These are phyloP conservation scores for Cryptus armator DNA, from an alignment of 2,888 invertebrate species.

Conservation along the genomic window DNA sequence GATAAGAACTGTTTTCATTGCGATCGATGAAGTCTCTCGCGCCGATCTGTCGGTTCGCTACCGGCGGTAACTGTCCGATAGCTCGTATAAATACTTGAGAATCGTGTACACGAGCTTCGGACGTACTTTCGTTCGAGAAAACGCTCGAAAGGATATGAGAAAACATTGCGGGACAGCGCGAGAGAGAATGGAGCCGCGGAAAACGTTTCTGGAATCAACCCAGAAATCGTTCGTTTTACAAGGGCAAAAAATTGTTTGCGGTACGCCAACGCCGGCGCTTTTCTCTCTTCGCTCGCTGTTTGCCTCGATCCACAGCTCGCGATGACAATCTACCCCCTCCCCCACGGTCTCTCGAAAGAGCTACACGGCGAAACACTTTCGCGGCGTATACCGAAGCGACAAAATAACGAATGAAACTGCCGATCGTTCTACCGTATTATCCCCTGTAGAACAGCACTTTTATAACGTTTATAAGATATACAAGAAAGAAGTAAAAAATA, in stretches of 20 bases:
- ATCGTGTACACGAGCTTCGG: slow-evolving; percentile 33
- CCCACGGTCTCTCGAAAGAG: too few relatives aligned
- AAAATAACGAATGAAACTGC: slow-evolving; percentile 16
- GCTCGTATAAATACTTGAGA: slow-evolving; percentile 22
- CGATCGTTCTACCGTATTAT: neutral
- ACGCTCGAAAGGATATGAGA: slow-evolving; percentile 54
- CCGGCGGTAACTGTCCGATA: neutral
- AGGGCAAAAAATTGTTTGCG: slow-evolving; percentile 55
- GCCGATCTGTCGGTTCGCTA: slow-evolving; percentile 37
- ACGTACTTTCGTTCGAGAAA: slow-evolving; percentile 6
- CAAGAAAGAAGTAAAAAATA: neutral
- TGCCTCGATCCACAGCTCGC: slow-evolving; percentile 32
- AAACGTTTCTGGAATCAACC: slow-evolving; percentile 53
- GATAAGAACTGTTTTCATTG: slow-evolving; percentile 44
- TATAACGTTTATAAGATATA: slow-evolving; percentile 2
- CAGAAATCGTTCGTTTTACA: slow-evolving; percentile 48
- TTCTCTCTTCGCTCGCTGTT: slow-evolving; percentile 22
- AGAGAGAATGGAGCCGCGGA: slow-evolving; percentile 8
- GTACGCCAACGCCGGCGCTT: slow-evolving; percentile 25
- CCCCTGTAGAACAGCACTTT: neutral
- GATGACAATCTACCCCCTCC: slow-evolving; percentile 34
- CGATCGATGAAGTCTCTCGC: slow-evolving; percentile 36
- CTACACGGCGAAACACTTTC: neutral
- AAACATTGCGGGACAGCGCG: slow-evolving; percentile 42
- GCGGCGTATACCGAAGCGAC: neutral